Evolutionary conservation across 2,888 invertebrate species (phyloP), one percentile per base, ranked within the genome.

Genomic region (Brenthis daphne): DNA sequence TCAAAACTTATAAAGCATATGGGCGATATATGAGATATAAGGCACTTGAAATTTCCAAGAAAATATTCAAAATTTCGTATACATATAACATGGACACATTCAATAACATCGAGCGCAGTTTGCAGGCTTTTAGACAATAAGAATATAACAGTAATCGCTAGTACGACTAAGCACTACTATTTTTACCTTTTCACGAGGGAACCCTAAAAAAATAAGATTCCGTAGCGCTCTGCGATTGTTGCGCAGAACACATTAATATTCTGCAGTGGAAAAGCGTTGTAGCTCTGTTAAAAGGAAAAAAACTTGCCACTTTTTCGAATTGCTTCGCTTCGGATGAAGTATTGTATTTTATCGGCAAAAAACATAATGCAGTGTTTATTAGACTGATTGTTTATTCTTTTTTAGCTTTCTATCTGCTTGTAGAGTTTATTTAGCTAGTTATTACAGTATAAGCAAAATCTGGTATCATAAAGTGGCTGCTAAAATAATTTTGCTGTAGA

Each of bases 201-300:
- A 65, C 73, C 67, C 70, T 74, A 64, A 67, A 73, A 74, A 74
- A 73, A 69, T 69, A 71, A 70, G 69, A 72, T 69, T 71, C 70
- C 71, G 66, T 67, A 71, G 69, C 65, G 66, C 71, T 72, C 69
- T 51, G 71, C 72, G 69, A 72, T 71, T 68, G 73, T 71, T 69
- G 65, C 54, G 67, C 70, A 68, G 65, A 61, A 67, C 58, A 55
- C 73, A 71, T 73, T 74, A 71, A 74, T 75, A 74, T 72, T 71
- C 69, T 47, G 65, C 60, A 68, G 64, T 68, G 72, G 68, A 65
- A 71, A 73, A 68, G 65, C 65, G 67, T 70, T 70, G 70, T 63
- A 68, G 64, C 64, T 63, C 65, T 55, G 65, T 69, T 67, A 65
- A 64, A 60, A 71, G 56, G 60, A 68, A 69, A 73, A 73, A 67